phyloP scores from a whole-genome alignment of 2,888 invertebrate species.

The Synergus gifuensis region DNA sequence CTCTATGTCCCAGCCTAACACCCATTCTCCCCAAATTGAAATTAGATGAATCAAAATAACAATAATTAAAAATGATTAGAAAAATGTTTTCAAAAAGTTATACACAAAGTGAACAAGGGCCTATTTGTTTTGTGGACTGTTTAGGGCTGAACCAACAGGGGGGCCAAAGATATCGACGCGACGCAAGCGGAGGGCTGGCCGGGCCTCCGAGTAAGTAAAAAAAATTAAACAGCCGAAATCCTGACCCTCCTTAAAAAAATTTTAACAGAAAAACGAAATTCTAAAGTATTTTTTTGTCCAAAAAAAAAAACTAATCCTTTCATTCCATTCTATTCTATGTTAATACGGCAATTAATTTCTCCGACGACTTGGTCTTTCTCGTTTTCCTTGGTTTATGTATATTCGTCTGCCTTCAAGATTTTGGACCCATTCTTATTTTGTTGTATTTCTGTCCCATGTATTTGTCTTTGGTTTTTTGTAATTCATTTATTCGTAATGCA shows the following conservation, averaged over 20 bases:
- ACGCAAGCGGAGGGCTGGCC: conserved; percentile 78
- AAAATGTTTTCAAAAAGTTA: conserved; percentile 52
- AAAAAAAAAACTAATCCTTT: conserved; percentile 50
- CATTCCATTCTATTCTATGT: conserved; percentile 53
- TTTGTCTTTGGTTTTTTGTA: conserved; percentile 28
- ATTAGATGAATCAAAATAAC: conserved; percentile 46
- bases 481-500: conserved; percentile 10
- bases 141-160: conserved; percentile 83
- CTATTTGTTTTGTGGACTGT: conserved; percentile 78
- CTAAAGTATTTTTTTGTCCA: conserved; percentile 61
- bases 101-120: conserved; percentile 73
- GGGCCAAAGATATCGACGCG: conserved; percentile 81
- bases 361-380: conserved; percentile 55
- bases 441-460: conserved; percentile 34
- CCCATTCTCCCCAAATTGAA: conserved; percentile 47
- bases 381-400: conserved; percentile 47
- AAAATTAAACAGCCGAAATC: conserved; percentile 64
- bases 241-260: conserved; percentile 60
- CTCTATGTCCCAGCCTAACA: conserved; percentile 45
- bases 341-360: conserved; percentile 53
- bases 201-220: conserved; percentile 78
- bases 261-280: conserved; percentile 59
- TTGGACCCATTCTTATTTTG: conserved; percentile 43
- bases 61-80: conserved; percentile 41
- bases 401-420: conserved; percentile 44